Percentiles rank a stretch among this genome's conserved stretches.
These are phyloP conservation scores for Himalopsyche anomala DNA, from an alignment of 2,888 invertebrate species.

Conservation along the genomic window DNA sequence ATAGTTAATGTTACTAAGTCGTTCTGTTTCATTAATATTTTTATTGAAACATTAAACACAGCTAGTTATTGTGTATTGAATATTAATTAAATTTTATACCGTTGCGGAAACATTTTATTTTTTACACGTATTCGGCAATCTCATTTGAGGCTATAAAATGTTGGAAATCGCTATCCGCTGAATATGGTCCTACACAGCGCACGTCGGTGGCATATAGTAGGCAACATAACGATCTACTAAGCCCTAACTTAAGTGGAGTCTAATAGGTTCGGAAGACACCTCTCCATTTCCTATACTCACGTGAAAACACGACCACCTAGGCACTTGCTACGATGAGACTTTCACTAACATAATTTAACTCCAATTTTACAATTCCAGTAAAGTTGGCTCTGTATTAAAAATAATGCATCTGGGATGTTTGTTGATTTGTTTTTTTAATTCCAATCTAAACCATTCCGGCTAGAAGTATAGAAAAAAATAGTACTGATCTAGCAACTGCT, in stretches of 20 bases:
- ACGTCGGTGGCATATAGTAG: conserved; percentile 43
- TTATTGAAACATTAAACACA: too few species aligned
- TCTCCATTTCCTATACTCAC: conserved; percentile 18
- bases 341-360: background rate
- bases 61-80: background rate
- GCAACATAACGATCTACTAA: conserved; percentile 50
- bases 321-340: background rate
- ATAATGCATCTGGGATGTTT: too few species aligned
- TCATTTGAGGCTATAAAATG: conserved; percentile 26
- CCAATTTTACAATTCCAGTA: too few species aligned
- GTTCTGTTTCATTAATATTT: too few species aligned
- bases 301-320: background rate
- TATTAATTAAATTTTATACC: background rate
- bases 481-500: too few species aligned
- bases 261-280: conserved; percentile 50
- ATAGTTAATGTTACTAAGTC: too few species aligned
- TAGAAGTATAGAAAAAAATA: too few species aligned
- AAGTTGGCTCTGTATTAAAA: too few species aligned
- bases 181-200: conserved; percentile 16
- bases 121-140: conserved; percentile 13
- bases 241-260: conserved; percentile 46
- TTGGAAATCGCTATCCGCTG: conserved; percentile 27
- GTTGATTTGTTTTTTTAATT: too few species aligned
- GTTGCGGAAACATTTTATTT: background rate
- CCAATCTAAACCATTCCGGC: too few species aligned